Evolutionary conservation across 2,113 vertebrate genomes (phyloP).

Genomic region (Gymnarchus niloticus): DNA sequence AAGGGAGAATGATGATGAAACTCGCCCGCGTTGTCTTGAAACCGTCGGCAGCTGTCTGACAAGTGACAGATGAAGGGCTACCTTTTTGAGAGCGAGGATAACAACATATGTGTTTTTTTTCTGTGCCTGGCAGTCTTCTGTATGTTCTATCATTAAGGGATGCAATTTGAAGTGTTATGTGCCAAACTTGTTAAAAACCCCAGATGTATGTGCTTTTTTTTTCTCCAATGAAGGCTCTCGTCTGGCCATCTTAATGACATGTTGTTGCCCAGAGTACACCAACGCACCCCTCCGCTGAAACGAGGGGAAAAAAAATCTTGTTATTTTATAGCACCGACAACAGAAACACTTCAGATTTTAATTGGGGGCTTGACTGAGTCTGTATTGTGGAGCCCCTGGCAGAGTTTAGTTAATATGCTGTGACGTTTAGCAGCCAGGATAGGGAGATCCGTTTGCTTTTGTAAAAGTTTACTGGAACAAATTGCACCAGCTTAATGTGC

Average conservation of each 20-base stretch:
- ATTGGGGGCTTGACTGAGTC: conserved; percentile 37
- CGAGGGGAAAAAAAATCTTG: neutral
- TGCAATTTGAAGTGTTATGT: neutral
- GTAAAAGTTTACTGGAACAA: conserved; percentile 81
- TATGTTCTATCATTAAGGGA: conserved; percentile 1
- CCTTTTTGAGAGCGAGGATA: neutral
- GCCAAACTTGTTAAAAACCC: neutral
- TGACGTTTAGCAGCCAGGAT: conserved; percentile 54
- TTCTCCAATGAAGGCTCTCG: neutral
- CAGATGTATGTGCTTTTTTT: neutral
- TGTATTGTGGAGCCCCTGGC: conserved; percentile 34
- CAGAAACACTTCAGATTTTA: conserved; percentile 33
- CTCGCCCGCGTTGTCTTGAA: neutral
- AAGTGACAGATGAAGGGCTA: neutral
- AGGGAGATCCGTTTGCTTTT: conserved; percentile 60
- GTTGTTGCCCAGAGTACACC: neutral
- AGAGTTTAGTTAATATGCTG: conserved; percentile 37
- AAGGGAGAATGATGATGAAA: conserved; percentile 7
- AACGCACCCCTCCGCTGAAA: neutral
- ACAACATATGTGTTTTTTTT: neutral
- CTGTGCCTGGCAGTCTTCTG: neutral
- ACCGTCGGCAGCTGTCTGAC: neutral
- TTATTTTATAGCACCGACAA: conserved; percentile 18
- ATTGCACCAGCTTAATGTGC: conserved; percentile 83
- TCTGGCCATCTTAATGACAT: conserved; percentile 9